These are phyloP conservation scores for Motacilla tschutschensis DNA, from an alignment of 2,113 vertebrate species.

Conservation along the genomic window DNA sequence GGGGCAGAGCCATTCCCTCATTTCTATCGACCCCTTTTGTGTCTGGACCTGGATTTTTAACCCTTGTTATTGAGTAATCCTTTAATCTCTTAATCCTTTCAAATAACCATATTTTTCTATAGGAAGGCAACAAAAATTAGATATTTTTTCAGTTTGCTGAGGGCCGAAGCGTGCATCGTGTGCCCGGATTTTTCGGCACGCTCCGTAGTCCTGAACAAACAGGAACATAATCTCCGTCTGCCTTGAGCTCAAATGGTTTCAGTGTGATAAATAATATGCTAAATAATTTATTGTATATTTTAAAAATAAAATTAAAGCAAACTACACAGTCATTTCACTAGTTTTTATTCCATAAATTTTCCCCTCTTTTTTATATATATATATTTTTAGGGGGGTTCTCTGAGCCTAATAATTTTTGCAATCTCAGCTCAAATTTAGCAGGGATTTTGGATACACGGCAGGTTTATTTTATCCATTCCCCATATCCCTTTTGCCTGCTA, in stretches of 20 bases:
- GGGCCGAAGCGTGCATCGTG: not conserved
- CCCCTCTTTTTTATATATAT: not conserved
- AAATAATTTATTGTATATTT: not conserved
- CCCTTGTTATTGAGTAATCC: not conserved
- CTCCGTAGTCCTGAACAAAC: not conserved
- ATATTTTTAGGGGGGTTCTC: not conserved
- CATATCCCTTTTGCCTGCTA: not conserved
- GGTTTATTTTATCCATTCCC: not conserved
- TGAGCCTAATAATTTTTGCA: not conserved
- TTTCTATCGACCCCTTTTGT: not conserved
- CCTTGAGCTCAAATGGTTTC: not conserved
- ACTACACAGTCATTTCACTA: not conserved
- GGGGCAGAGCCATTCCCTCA: not conserved
- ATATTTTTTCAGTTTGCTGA: not conserved
- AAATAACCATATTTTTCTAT: constrained; percentile 18
- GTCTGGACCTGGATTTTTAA: constrained; percentile 33
- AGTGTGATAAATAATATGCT: not conserved
- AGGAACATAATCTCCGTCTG: not conserved
- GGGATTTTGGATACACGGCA: not conserved
- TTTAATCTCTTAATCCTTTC: constrained; percentile 27
- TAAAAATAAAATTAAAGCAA: constrained; percentile 10
- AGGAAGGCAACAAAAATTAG: not conserved
- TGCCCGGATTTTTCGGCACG: not conserved
- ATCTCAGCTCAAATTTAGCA: constrained; percentile 27
- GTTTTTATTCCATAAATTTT: not conserved